A percentile compares a stretch with the other conserved stretches of the same genome.
Conservation (phyloP, 2,113 vertebrate species). For the Alethe diademata region DNA sequence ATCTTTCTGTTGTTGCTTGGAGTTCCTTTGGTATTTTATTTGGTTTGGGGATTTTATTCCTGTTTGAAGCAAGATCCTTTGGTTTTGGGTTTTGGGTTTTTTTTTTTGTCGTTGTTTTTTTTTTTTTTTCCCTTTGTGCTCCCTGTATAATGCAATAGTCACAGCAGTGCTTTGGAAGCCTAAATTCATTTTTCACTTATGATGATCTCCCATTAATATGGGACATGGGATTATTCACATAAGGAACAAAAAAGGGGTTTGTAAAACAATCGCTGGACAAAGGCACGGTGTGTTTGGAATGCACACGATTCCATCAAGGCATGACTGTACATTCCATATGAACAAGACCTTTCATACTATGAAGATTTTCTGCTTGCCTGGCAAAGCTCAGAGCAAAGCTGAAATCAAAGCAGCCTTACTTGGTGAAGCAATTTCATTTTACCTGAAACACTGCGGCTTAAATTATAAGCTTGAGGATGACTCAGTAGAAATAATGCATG, state of each 20-base stretch:
- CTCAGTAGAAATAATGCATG: constrained; percentile 66
- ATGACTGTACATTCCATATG: constrained; percentile 40
- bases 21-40: neutral
- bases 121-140: neutral
- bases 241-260: neutral
- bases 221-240: constrained; percentile 11
- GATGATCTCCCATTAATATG: constrained; percentile 16
- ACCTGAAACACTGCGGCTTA: constrained; percentile 68
- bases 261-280: constrained; percentile 22
- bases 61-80: neutral
- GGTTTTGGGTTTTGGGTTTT: no score
- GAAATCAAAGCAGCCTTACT: constrained; percentile 63
- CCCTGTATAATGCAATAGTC: neutral
- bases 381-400: constrained; percentile 58
- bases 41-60: neutral
- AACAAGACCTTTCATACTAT: constrained; percentile 13
- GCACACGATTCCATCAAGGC: neutral
- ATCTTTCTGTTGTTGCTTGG: neutral
- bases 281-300: neutral
- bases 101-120: no score
- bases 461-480: constrained; percentile 67
- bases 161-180: neutral
- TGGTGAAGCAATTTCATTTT: constrained; percentile 63
- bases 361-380: constrained; percentile 57
- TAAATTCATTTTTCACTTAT: constrained; percentile 10